Conservation (phyloP, 2,888 invertebrate species). For the Nephrotoma appendiculata region DNA sequence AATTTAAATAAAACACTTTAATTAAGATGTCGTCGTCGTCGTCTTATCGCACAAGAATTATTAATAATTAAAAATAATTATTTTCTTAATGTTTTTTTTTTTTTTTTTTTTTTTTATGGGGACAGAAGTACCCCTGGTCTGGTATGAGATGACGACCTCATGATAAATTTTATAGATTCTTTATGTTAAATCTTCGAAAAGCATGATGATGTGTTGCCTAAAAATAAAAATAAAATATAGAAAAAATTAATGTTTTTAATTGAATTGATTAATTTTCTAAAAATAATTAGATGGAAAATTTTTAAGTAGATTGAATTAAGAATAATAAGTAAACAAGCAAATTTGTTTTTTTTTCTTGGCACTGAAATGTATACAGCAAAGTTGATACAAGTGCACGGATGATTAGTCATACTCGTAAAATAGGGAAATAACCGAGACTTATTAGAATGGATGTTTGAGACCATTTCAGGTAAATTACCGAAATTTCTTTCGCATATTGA, state of each 20-base stretch:
- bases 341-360: not conserved
- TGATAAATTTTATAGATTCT: slow-evolving; percentile 21
- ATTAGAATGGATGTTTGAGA: not conserved
- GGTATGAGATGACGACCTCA: slow-evolving; percentile 32
- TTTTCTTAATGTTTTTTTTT: not conserved
- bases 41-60: not conserved
- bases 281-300: not conserved
- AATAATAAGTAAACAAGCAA: not conserved
- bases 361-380: not conserved
- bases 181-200: slow-evolving; percentile 24
- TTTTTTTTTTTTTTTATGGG: slow-evolving; percentile 21
- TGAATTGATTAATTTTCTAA: not conserved
- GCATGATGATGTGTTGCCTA: slow-evolving; percentile 18
- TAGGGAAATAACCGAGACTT: not conserved
- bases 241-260: not conserved
- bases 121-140: slow-evolving; percentile 33
- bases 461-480: not conserved
- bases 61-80: not conserved
- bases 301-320: not conserved
- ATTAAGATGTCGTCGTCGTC: not conserved
- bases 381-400: not conserved
- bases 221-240: slow-evolving; percentile 4
- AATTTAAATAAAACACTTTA: not conserved
- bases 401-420: not conserved
- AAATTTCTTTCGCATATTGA: not conserved